Base-by-base conservation (phyloP, 2,113 vertebrate genomes). In the Eretmochelys imbricata region DNA sequence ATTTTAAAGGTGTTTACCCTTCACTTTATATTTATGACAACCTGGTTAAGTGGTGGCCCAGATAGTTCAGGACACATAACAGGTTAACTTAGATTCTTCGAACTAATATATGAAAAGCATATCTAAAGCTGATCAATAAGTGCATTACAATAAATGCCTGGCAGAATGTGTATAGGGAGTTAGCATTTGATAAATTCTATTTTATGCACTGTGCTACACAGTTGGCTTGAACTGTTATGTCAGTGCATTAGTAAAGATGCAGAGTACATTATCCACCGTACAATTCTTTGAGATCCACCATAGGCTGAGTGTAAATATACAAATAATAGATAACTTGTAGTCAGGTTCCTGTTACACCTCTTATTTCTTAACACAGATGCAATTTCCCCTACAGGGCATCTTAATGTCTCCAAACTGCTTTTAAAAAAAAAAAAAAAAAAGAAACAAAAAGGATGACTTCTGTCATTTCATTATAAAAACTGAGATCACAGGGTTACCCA, bases 251-350 rank as follows among this genome's bases (percentile, higher is more conserved):
- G 53, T 3, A 50, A 16, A 50, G 35, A 51, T 11, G 11, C 82
- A 42, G 8, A 79, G 31, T 29, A 29, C 42, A 35, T 59, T 22
- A 48, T 2, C 11, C 24, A 16, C 62, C 35, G 22, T 27, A 8
- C 49, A 31, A 54, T 24, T 53, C 6, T 11, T 16, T 31, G 10
- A 84, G 29, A n/a, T 29, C 59, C 20, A 38, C 75, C 0, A 0
- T 8, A 27, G 0, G 29, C 53, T 59, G 29, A 2, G 29, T 22
- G 29, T 53, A 81, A 89, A 31, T 2, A 0, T 14, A 29, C 55
- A 5, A 17, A 48, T 24, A 29, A 84, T 4, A 10, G 24, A 57
- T 48, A 5, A 65, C 31, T 2, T 51, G 48, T 0, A 0, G 49
- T 54, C 79, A 88, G 53, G 49, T 35, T 20, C 6, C 49, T 69